phyloP scores from a whole-genome alignment of 2,888 invertebrate species.

The Megaustenia siamemsis region DNA sequence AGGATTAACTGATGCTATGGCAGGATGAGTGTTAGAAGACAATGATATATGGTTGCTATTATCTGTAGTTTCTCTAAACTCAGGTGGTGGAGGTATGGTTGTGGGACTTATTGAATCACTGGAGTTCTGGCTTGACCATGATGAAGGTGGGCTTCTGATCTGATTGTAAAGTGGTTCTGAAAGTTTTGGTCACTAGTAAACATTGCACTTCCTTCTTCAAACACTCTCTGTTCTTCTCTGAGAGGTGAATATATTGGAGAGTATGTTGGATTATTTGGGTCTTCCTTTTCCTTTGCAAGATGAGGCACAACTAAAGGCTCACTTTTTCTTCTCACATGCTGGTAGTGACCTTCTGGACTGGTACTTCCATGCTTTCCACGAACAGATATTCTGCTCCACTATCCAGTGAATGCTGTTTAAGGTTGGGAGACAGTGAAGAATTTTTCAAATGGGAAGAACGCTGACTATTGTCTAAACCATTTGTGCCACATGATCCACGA shows the following conservation, averaged over 20 bases:
- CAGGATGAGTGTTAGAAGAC: conserved; percentile 22
- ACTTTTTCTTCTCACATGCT: conserved; percentile 50
- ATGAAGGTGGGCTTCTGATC: conserved; percentile 39
- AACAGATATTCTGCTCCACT: conserved; percentile 15
- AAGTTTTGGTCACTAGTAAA: conserved; percentile 41
- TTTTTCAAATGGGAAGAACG: conserved; percentile 10
- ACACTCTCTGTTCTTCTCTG: conserved; percentile 34
- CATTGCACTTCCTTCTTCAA: conserved; percentile 29
- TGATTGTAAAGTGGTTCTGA: conserved; percentile 52
- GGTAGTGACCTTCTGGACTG: conserved; percentile 38
- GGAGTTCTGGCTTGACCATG: conserved; percentile 32
- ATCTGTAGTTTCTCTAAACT: conserved; percentile 31
- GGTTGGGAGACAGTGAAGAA: conserved; percentile 40
- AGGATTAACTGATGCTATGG: conserved; percentile 55
- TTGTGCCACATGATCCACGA: conserved; percentile 48
- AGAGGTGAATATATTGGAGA: conserved; percentile 36
- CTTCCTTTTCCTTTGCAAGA: conserved; percentile 27
- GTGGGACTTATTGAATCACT: conserved; percentile 17
- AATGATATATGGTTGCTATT: conserved; percentile 25
- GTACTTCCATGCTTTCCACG: conserved; percentile 28
- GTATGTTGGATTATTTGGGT: conserved; percentile 29
- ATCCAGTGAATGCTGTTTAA: conserved; percentile 52
- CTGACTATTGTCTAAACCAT: conserved; percentile 28
- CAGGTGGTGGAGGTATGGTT: conserved; percentile 44
- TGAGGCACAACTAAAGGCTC: conserved; percentile 35